Percentiles rank a stretch among this genome's conserved stretches.
Conservation (phyloP, 2,797 vertebrate genomes). For the Myioborus melanocephalus region DNA sequence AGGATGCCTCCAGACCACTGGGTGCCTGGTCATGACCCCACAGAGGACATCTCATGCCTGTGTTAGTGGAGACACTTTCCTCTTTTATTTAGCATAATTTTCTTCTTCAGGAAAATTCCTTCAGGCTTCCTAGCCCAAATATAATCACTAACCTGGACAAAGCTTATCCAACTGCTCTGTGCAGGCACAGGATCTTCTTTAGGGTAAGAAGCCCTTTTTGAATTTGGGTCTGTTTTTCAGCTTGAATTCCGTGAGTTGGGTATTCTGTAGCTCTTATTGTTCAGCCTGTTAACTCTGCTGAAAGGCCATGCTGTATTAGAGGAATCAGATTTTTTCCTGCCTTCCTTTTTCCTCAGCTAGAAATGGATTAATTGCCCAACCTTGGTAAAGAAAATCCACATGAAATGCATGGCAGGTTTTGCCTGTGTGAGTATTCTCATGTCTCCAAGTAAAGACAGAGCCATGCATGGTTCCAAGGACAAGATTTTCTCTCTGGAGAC, state of each 20-base stretch:
- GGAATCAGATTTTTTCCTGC: not conserved
- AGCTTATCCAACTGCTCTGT: not conserved
- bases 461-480: not conserved
- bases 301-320: not conserved
- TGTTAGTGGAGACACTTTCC: not conserved
- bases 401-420: not conserved
- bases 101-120: not conserved
- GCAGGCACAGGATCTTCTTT: not conserved
- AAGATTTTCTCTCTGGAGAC: not conserved
- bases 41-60: not conserved
- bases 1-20: not conserved
- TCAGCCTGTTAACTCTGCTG: not conserved
- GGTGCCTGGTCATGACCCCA: not conserved
- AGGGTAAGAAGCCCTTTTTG: not conserved
- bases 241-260: not conserved
- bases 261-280: not conserved
- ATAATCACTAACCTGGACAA: not conserved
- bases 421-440: not conserved
- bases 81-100: not conserved
- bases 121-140: not conserved
- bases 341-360: constrained; percentile 22
- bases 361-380: constrained; percentile 7
- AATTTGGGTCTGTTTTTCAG: not conserved
- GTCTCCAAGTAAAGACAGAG: not conserved
- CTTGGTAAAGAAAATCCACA: not conserved